Percentiles rank a stretch among this genome's conserved stretches.
phyloP scores from a whole-genome alignment of 2,113 vertebrate species.

The Clinocottus analis region DNA sequence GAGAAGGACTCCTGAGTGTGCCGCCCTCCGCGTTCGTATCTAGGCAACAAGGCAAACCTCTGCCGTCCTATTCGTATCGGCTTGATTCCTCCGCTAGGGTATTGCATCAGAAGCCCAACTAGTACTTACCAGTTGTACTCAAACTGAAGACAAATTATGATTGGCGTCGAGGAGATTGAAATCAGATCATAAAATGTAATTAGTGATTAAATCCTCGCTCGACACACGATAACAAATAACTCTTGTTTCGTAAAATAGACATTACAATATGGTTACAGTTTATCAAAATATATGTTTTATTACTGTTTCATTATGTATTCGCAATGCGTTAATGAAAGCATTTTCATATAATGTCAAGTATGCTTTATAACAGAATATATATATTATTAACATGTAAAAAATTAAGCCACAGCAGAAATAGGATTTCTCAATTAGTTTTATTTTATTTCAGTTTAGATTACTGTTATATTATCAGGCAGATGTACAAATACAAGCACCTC shows the following conservation, averaged over 20 bases:
- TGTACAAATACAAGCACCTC: background rate
- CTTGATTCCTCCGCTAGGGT: constrained; percentile 79
- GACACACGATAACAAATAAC: background rate
- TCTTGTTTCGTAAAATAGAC: background rate
- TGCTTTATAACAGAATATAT: background rate
- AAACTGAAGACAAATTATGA: background rate
- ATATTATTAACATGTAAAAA: background rate
- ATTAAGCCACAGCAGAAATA: background rate
- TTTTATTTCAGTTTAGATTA: background rate
- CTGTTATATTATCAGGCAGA: background rate
- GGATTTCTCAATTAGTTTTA: too few relatives aligned
- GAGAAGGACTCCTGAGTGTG: constrained; percentile 39
- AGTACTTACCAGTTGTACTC: constrained; percentile 55
- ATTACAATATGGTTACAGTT: too few relatives aligned
- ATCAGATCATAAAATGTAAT: too few relatives aligned
- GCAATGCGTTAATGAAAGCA: background rate
- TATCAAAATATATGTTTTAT: background rate
- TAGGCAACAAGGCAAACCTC: constrained; percentile 82
- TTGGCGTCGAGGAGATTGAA: background rate
- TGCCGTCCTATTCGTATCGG: constrained; percentile 59
- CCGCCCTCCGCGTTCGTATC: constrained; percentile 80
- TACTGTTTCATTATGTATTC: background rate
- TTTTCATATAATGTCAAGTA: background rate
- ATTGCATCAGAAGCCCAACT: constrained; percentile 85
- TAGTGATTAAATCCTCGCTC: background rate